A percentile compares a stretch with the other conserved stretches of the same genome.
Conservation (phyloP, 2,113 vertebrate genomes). For the Poeciliopsis prolifica region DNA sequence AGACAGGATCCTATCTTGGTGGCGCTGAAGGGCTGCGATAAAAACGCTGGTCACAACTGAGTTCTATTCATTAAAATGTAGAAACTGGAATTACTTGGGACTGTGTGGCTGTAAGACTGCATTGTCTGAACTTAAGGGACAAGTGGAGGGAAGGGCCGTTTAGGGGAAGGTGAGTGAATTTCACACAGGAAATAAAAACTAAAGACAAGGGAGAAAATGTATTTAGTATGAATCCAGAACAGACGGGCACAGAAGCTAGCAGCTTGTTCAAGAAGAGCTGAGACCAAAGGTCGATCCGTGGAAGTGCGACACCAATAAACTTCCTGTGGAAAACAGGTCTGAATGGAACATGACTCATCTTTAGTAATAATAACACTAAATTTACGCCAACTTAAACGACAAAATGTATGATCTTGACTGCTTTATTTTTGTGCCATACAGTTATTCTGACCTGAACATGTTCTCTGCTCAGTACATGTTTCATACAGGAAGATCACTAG, state of each 20-base stretch:
- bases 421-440: background rate
- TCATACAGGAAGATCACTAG: background rate
- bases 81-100: slow-evolving; percentile 2
- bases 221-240: background rate
- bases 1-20: slow-evolving; percentile 9
- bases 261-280: background rate
- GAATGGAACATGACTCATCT: background rate
- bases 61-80: slow-evolving; percentile 33
- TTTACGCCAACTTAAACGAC: background rate
- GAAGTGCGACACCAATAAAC: background rate
- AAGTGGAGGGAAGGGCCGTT: slow-evolving; percentile 4
- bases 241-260: background rate
- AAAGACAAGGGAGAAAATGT: background rate
- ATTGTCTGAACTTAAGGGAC: background rate
- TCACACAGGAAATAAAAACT: background rate
- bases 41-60: background rate
- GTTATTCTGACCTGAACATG: background rate
- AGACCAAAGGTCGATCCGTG: background rate
- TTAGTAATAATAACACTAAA: background rate
- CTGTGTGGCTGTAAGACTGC: background rate
- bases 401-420: background rate
- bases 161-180: background rate
- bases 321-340: background rate
- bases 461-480: background rate
- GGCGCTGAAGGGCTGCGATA: slow-evolving; percentile 3